Percentiles rank a stretch among this genome's conserved stretches.
Conservation (phyloP, 2,797 vertebrate species). For the Diplodus puntazzo region DNA sequence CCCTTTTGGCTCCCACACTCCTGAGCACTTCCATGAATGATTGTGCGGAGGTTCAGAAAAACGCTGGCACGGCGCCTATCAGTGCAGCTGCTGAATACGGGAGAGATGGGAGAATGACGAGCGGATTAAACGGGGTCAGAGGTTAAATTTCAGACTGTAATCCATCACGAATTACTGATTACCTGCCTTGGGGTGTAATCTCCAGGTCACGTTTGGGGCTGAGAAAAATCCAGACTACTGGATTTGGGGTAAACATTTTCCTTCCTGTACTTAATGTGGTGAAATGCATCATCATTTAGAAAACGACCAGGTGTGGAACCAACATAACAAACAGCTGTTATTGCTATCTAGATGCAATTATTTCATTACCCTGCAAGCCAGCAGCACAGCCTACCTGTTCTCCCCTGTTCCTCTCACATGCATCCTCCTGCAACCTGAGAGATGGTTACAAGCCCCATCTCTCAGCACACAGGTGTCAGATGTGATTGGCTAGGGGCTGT, state of each 20-base stretch:
- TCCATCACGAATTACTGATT: constrained; percentile 74
- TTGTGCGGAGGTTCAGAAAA: constrained; percentile 69
- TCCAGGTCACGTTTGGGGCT: constrained; percentile 43
- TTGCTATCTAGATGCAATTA: constrained; percentile 5
- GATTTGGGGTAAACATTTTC: constrained; percentile 38
- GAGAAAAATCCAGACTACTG: constrained; percentile 34
- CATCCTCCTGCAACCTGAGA: constrained; percentile 41
- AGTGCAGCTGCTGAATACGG: constrained; percentile 76
- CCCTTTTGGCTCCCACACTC: constrained; percentile 65
- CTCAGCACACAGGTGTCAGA: constrained; percentile 80
- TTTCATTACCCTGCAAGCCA: neutral
- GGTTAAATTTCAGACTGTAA: constrained; percentile 66
- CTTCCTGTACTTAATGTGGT: constrained; percentile 2
- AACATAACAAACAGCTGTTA: constrained; percentile 15
- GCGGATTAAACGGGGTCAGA: constrained; percentile 70
- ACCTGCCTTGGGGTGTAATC: constrained; percentile 61
- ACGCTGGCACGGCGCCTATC: constrained; percentile 79
- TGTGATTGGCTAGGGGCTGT: constrained; percentile 77
- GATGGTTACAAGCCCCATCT: constrained; percentile 34
- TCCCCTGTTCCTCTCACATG: neutral
- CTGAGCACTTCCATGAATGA: constrained; percentile 72
- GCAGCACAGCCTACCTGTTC: neutral
- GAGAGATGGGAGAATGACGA: constrained; percentile 67
- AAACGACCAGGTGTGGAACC: constrained; percentile 28
- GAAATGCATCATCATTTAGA: constrained; percentile 39